Evolutionary conservation across 1,140 invertebrate species (phyloP), one percentile per base, ranked within the genome.

Genomic region (Ectropis grisescens): DNA sequence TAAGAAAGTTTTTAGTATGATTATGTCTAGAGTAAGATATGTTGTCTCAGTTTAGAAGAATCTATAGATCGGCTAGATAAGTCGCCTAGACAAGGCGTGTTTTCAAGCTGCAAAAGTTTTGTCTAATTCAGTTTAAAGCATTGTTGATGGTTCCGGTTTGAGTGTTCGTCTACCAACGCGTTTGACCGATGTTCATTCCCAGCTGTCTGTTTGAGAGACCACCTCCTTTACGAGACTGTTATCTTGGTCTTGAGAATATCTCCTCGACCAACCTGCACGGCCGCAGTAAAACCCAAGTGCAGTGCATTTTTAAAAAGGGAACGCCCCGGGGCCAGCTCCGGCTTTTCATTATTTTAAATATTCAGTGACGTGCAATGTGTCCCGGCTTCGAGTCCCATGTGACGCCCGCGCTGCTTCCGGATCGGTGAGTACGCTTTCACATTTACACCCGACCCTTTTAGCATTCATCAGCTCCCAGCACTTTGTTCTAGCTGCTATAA

Each of bases 291-390:
- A 67, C 50, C 41, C 38, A 33, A 69, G 66, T 76, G 68, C 66
- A 80, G 67, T 80, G 72, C 70, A 78, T 78, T 75, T 80, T 78
- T 71, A 75, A 80, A 69, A 62, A 60, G 64, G 42, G 71, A 65
- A 66, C 66, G 68, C 70, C 70, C 50, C 47, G 44, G 47, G 31
- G 37, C 47, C 44, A 58, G 60, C 57, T 55, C 54, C 39, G 48
- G 60, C 53, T 60, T 80, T 78, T 71, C 70, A 71, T 78, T 78
- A 78, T 75, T 71, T 70, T 61, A 74, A 78, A 74, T 74, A 75
- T 80, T 80, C 66, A 78, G 70, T 74, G 58, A 38, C 56, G 58
- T 66, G 58, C 59, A 61, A 64, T 58, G 62, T 50, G 51, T 41
- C 33, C 37, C 44, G 36, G 28, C 27, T 37, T 41, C 40, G 48